Percentiles rank a stretch among this genome's conserved stretches.
phyloP scores from a whole-genome alignment of 2,888 invertebrate species.

The Drosophila rubida region DNA sequence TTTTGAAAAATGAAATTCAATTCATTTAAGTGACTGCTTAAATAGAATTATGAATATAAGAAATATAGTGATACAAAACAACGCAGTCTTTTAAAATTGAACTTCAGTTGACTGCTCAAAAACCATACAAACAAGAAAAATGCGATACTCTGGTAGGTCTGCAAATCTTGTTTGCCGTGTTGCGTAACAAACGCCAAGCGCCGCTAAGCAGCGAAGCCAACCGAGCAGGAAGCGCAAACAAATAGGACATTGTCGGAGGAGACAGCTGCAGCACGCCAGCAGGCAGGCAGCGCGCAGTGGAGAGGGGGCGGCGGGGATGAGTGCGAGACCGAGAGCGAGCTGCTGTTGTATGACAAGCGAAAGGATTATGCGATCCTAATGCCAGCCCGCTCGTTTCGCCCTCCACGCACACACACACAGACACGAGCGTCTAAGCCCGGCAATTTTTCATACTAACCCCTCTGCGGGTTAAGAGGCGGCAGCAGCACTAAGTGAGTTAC shows the following conservation, averaged over 20 bases:
- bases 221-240: slow-evolving; percentile 1
- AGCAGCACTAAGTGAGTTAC: neutral
- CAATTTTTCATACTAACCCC: slow-evolving; percentile 63
- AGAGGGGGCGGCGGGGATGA: neutral
- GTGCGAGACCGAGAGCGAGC: slow-evolving; percentile 1
- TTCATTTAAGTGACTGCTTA: too few species aligned
- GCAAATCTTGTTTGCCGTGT: neutral
- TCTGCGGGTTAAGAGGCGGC: too few species aligned
- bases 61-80: too few species aligned
- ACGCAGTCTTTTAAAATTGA: too few species aligned
- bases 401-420: neutral
- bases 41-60: too few species aligned
- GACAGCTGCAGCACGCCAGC: slow-evolving; percentile 39
- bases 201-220: neutral
- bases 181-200: slow-evolving; percentile 5
- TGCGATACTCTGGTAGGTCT: too few species aligned
- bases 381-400: slow-evolving; percentile 36
- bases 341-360: slow-evolving; percentile 26
- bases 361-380: slow-evolving; percentile 68
- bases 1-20: too few species aligned
- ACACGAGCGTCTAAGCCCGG: slow-evolving; percentile 40
- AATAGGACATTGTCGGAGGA: slow-evolving; percentile 1
- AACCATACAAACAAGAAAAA: too few species aligned
- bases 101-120: too few species aligned
- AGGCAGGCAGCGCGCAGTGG: slow-evolving; percentile 23